Evolutionary conservation across 2,797 vertebrate genomes (phyloP).

Genomic region (Tokudaia muenninki): DNA sequence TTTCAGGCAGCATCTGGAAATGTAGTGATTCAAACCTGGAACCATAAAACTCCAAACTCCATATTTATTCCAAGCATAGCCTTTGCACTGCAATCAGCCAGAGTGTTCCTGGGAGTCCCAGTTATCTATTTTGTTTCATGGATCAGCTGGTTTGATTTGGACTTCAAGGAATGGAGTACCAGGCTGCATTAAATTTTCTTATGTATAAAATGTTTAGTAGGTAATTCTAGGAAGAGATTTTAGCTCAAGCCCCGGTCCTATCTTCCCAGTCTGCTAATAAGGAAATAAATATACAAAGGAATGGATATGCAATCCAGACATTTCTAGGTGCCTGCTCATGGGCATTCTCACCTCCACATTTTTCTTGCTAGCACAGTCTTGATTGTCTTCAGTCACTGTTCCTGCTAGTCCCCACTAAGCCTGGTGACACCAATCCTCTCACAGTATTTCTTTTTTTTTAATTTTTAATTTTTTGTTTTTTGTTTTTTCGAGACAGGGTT

Average conservation of each 20-base stretch:
- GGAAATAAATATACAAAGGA: neutral
- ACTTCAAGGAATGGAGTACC: neutral
- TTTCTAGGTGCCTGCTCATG: neutral
- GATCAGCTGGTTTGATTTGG: neutral
- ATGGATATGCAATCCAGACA: neutral
- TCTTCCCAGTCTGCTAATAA: neutral
- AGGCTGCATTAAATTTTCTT: neutral
- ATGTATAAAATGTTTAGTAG: neutral
- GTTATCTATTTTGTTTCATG: neutral
- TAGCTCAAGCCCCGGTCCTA: neutral
- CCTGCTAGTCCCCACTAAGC: neutral
- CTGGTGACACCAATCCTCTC: neutral
- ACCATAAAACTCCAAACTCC: slow-evolving; percentile 10
- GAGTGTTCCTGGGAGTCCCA: neutral
- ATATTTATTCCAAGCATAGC: neutral
- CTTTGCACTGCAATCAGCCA: neutral
- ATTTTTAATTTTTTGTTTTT: no score
- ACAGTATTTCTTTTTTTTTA: neutral
- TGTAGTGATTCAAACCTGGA: neutral
- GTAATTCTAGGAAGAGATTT: neutral
- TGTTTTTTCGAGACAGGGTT: no score
- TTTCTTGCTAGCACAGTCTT: neutral
- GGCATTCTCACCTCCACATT: neutral
- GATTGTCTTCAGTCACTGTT: neutral
- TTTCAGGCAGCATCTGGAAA: neutral